phyloP scores from a whole-genome alignment of 2,888 invertebrate genomes.

The Diploptera punctata region DNA sequence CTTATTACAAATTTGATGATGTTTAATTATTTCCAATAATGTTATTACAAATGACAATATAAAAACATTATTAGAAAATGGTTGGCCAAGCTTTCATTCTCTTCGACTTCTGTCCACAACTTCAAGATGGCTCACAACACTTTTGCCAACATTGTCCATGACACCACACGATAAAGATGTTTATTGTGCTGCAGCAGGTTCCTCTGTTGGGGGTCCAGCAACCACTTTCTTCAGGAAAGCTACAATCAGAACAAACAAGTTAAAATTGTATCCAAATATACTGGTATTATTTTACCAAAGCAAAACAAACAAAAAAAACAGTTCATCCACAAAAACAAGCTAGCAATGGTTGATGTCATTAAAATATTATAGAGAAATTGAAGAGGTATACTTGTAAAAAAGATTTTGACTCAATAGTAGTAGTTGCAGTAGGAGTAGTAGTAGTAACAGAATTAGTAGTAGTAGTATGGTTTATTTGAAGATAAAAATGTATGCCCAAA shows the following conservation, averaged over 20 bases:
- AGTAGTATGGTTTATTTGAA: too few relatives aligned
- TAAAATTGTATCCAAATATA: background rate
- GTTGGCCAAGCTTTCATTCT: background rate
- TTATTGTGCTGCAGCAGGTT: conserved; percentile 30
- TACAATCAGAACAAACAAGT: conserved; percentile 55
- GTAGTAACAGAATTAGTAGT: too few relatives aligned
- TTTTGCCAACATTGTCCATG: conserved; percentile 1
- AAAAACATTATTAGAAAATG: conserved; percentile 11
- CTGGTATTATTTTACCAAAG: too few relatives aligned
- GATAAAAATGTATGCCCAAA: too few relatives aligned
- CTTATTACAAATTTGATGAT: too few relatives aligned
- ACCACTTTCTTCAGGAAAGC: conserved; percentile 87
- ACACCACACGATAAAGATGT: background rate
- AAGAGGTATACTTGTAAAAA: too few relatives aligned
- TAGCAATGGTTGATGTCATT: too few relatives aligned
- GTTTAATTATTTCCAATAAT: background rate
- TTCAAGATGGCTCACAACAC: conserved; percentile 14
- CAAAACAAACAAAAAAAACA: too few relatives aligned
- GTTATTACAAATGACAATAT: conserved; percentile 9
- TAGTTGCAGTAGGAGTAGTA: too few relatives aligned
- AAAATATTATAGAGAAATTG: too few relatives aligned
- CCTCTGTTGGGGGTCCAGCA: conserved; percentile 50
- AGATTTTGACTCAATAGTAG: too few relatives aligned
- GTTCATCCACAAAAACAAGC: too few relatives aligned
- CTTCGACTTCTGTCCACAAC: conserved; percentile 32